These are phyloP conservation scores for Takifugu rubripes DNA, from an alignment of 2,797 vertebrate genomes.

Conservation along the genomic window DNA sequence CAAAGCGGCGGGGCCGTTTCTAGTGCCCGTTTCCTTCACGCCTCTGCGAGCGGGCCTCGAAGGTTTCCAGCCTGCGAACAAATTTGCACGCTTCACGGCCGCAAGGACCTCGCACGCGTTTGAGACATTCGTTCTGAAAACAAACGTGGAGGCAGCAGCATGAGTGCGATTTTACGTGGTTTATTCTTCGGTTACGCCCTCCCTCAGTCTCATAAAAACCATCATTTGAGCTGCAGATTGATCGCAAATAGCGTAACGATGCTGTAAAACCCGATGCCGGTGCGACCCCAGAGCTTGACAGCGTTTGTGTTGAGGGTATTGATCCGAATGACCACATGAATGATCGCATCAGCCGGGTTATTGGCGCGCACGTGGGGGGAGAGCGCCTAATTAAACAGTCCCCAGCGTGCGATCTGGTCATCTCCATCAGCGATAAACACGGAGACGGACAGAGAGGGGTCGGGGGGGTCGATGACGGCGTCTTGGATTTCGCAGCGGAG, in stretches of 20 bases:
- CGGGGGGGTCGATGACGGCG: constrained; percentile 49
- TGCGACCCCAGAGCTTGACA: constrained; percentile 14
- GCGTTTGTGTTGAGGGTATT: constrained; percentile 42
- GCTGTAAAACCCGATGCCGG: constrained; percentile 25
- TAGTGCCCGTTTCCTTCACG: no score
- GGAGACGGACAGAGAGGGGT: constrained; percentile 21
- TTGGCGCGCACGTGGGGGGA: constrained; percentile 54
- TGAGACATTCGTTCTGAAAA: no score
- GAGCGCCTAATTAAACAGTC: constrained; percentile 67
- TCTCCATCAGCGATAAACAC: constrained; percentile 59
- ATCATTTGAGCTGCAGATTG: constrained; percentile 21
- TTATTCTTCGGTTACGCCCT: no score
- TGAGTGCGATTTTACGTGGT: no score
- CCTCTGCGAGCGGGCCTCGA: no score
- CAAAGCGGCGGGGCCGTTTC: no score
- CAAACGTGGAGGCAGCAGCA: no score
- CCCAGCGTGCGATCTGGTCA: constrained; percentile 58
- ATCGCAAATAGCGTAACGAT: constrained; percentile 19
- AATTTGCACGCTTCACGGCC: no score
- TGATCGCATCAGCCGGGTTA: constrained; percentile 60
- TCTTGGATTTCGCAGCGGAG: constrained; percentile 49
- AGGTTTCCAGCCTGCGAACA: no score
- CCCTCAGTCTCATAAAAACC: constrained; percentile 1
- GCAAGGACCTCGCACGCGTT: no score
- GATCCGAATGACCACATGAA: constrained; percentile 62